Conservation (phyloP, 1,140 invertebrate genomes). For the Mercenaria mercenaria region DNA sequence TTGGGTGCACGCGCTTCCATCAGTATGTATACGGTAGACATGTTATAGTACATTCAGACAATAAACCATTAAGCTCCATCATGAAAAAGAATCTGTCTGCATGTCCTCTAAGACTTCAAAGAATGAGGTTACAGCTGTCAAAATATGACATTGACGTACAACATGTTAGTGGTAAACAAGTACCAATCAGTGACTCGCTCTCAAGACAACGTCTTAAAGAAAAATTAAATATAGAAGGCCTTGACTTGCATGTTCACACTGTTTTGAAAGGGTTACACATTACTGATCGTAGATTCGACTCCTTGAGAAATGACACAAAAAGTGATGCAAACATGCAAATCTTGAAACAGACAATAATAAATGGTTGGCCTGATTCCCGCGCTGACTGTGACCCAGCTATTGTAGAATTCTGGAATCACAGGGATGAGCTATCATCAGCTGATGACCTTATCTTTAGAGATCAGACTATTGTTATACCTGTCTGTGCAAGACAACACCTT, state of each 20-base stretch:
- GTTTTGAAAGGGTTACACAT: not conserved
- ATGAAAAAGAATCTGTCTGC: slow-evolving; percentile 52
- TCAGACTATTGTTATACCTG: no score
- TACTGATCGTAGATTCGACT: not conserved
- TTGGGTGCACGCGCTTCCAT: slow-evolving; percentile 85
- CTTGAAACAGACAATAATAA: no score
- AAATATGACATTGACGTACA: slow-evolving; percentile 80
- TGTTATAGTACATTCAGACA: slow-evolving; percentile 66
- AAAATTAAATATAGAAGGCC: not conserved
- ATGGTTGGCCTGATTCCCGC: no score
- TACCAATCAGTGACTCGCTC: slow-evolving; percentile 75
- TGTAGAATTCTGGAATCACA: no score
- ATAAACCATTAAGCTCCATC: slow-evolving; percentile 64
- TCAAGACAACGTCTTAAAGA: not conserved
- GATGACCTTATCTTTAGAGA: no score
- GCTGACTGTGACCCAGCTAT: no score
- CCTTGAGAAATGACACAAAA: not conserved
- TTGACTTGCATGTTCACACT: slow-evolving; percentile 24
- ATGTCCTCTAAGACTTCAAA: slow-evolving; percentile 59
- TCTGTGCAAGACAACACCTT: no score
- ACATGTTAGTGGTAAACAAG: slow-evolving; percentile 84
- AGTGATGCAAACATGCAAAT: not conserved
- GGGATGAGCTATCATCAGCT: no score
- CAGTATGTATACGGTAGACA: slow-evolving; percentile 80
- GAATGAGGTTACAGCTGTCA: slow-evolving; percentile 82